Conservation (phyloP, 2,113 vertebrate genomes). For the Holacanthus passer region DNA sequence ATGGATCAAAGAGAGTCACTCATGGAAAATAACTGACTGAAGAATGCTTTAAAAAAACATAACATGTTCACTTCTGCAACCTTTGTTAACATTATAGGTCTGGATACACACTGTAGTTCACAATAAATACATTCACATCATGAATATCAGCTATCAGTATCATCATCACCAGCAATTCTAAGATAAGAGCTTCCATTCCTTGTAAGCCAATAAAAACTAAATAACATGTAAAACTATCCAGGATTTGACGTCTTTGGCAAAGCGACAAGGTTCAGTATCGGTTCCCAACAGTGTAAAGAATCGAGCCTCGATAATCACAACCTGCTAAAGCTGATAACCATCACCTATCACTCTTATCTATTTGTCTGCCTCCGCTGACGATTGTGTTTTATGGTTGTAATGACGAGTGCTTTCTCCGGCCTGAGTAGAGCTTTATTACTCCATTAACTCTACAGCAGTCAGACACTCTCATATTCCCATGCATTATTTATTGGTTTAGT, state of each 20-base stretch:
- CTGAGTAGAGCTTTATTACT: conserved; percentile 30
- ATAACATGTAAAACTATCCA: neutral
- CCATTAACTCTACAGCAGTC: conserved; percentile 37
- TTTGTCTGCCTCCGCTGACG: neutral
- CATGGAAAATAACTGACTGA: neutral
- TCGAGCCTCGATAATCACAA: neutral
- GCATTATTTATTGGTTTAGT: conserved; percentile 62
- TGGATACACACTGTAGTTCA: neutral
- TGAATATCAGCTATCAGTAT: neutral
- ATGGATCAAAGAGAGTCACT: neutral
- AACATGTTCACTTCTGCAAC: neutral
- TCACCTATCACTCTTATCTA: conserved; percentile 6
- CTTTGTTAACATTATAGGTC: neutral
- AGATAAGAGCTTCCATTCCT: neutral
- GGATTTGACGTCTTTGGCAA: neutral
- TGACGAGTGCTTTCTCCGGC: conserved; percentile 23
- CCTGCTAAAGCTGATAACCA: conserved; percentile 4
- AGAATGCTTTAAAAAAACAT: no score
- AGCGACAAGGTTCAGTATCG: neutral
- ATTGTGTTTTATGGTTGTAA: conserved; percentile 28
- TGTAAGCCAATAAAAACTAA: neutral
- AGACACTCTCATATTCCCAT: conserved; percentile 33
- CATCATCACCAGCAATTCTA: neutral
- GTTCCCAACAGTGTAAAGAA: neutral
- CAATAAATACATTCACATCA: neutral